Base-by-base conservation (phyloP, 2,888 invertebrate genomes). In the Drosophila lacicola region DNA sequence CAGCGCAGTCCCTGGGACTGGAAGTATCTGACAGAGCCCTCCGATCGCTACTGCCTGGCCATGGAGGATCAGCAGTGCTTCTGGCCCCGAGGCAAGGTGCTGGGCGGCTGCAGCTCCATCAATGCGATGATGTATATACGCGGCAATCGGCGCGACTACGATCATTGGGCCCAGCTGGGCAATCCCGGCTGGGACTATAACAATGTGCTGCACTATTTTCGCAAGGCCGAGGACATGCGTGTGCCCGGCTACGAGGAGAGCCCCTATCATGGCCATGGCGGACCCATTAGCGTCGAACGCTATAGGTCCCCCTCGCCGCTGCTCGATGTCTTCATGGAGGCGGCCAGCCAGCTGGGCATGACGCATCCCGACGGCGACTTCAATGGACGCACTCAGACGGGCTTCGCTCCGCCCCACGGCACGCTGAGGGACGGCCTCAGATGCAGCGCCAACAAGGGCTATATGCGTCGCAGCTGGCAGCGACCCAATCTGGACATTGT, bases 41-140 rank as follows among this genome's bases (percentile, higher is more conserved):
- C 95, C 45, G 93, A 94, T 25, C 91, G 92, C 9, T 96, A 95
- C 77, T 97, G 97, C 83, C 93, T 95, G 78, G 94, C 94, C 34
- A 95, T 96, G 95, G 92, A 94, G 41, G 94, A 94, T 42, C 93
- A 93, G 8, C 92, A 93, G 55, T 96, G 96, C 82, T 95, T 94
- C 76, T 96, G 96, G 96, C 96, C 96, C 0, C 94, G 97, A 29
- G 97, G 96, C 0, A 96, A 96, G 93, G 95, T 96, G 6, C 93
- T 97, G 19, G 96, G 96, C 21, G 98, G 98, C 0, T 95, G 95
- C 13, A 97, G 97, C 85, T 96, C 96, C 1, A 92, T 98, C 3
- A 98, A 98, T 90, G 98, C 97, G 17, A 98, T 98, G 98, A 93
- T 97, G 65, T 98, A 98, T 87, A 93, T 97, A 0, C 93, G 98